These are phyloP conservation scores for Asteroscopus sphinx DNA, from an alignment of 2,888 invertebrate species.

Conservation along the genomic window DNA sequence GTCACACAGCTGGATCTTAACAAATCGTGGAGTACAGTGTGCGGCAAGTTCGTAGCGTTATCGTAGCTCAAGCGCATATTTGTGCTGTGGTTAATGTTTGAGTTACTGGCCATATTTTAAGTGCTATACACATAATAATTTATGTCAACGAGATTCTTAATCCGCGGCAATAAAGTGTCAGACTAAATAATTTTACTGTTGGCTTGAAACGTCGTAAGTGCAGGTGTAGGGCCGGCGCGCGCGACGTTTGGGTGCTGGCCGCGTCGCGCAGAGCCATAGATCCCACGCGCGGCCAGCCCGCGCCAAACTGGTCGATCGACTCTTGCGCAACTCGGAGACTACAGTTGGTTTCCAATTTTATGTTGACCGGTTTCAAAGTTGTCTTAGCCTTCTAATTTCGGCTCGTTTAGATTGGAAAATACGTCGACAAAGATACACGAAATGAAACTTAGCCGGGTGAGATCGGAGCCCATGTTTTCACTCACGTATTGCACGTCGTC, in stretches of 20 bases:
- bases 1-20: constrained; percentile 8
- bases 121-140: constrained; percentile 75
- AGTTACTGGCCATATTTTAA: constrained; percentile 70
- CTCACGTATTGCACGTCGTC: constrained; percentile 59
- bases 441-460: constrained; percentile 64
- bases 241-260: constrained; percentile 42
- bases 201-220: constrained; percentile 69
- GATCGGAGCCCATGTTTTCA: constrained; percentile 62
- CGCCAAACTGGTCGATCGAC: constrained; percentile 84
- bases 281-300: constrained; percentile 80
- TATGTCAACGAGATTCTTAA: constrained; percentile 84
- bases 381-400: constrained; percentile 89
- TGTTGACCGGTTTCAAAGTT: constrained; percentile 89
- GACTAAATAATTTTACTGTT: constrained; percentile 73
- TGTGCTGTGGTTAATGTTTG: constrained; percentile 60
- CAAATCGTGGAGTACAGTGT: constrained; percentile 10
- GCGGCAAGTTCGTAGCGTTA: constrained; percentile 1
- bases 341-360: constrained; percentile 90
- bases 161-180: constrained; percentile 81
- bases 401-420: constrained; percentile 89
- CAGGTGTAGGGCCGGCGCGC: constrained; percentile 36
- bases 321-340: constrained; percentile 87
- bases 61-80: constrained; percentile 29
- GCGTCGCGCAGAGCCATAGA: constrained; percentile 68
- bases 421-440: constrained; percentile 73